These are phyloP conservation scores for Tetramorium bicarinatum DNA, from an alignment of 2,888 invertebrate species.

Conservation along the genomic window DNA sequence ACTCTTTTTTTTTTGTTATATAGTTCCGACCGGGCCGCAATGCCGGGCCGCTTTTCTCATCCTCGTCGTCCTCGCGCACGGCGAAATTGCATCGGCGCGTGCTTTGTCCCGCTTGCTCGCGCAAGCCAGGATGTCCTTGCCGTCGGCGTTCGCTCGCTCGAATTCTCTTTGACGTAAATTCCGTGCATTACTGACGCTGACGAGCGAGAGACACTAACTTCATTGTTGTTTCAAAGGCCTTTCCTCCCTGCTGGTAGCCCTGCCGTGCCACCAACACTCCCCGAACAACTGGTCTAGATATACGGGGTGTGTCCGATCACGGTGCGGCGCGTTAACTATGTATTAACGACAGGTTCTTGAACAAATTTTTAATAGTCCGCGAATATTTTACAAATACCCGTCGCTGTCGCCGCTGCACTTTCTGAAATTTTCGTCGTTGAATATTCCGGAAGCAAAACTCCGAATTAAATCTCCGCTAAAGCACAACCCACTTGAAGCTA, in stretches of 20 bases:
- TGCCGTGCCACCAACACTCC: slow-evolving; percentile 65
- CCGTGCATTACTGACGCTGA: slow-evolving; percentile 83
- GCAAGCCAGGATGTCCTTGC: slow-evolving; percentile 54
- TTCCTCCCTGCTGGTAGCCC: slow-evolving; percentile 65
- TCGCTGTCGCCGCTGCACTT: neutral
- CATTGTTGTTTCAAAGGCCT: slow-evolving; percentile 84
- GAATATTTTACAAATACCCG: slow-evolving; percentile 4
- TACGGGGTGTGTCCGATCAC: slow-evolving; percentile 42
- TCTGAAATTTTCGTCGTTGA: neutral
- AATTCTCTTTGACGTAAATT: slow-evolving; percentile 84
- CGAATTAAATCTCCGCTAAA: slow-evolving; percentile 23
- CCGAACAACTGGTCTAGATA: slow-evolving; percentile 35
- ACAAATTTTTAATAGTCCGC: slow-evolving; percentile 9
- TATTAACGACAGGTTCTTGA: slow-evolving; percentile 26
- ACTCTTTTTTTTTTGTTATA: slow-evolving; percentile 18
- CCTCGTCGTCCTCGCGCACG: slow-evolving; percentile 31
- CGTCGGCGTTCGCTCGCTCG: slow-evolving; percentile 62
- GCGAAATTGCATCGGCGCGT: slow-evolving; percentile 58
- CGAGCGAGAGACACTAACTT: slow-evolving; percentile 83
- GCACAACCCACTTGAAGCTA: neutral
- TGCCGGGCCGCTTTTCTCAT: slow-evolving; percentile 40
- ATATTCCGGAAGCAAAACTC: neutral
- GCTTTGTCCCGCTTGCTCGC: slow-evolving; percentile 47
- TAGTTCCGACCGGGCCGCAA: slow-evolving; percentile 13
- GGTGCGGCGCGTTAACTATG: neutral